Conservation (phyloP, 1,140 invertebrate species). For the Philotrypesis tridentata region DNA sequence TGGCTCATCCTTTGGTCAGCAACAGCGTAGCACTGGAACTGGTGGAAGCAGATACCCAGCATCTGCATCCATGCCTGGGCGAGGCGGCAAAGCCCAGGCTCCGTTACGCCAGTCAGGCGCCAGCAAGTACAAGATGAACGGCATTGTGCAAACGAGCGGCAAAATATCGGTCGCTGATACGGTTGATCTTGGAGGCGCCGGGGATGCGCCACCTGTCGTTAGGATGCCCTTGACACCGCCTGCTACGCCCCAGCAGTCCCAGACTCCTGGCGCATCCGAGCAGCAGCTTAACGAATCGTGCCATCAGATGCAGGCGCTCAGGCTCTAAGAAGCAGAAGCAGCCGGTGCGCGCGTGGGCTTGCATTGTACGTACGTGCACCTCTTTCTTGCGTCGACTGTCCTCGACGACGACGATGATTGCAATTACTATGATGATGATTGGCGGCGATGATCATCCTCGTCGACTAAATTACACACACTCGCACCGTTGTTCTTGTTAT, state of each 20-base stretch:
- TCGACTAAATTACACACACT: background rate
- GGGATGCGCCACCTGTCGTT: constrained; percentile 59
- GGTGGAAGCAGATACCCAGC: constrained; percentile 47
- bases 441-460: background rate
- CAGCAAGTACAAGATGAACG: constrained; percentile 68
- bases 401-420: background rate
- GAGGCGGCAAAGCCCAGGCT: constrained; percentile 49
- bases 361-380: constrained; percentile 7
- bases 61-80: constrained; percentile 46
- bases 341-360: constrained; percentile 17
- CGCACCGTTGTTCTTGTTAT: background rate
- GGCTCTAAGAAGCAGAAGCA: constrained; percentile 58
- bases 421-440: background rate
- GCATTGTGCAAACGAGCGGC: constrained; percentile 54
- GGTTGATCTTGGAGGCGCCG: constrained; percentile 60
- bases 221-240: constrained; percentile 66
- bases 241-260: constrained; percentile 58
- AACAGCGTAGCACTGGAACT: constrained; percentile 44
- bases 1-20: constrained; percentile 19
- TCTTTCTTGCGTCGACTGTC: constrained; percentile 32
- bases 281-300: constrained; percentile 67
- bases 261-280: constrained; percentile 52
- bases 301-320: constrained; percentile 71
- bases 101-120: constrained; percentile 50
- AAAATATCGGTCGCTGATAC: constrained; percentile 53